These are phyloP conservation scores for Papilio glaucus DNA, from an alignment of 1,140 invertebrate genomes.

Conservation along the genomic window DNA sequence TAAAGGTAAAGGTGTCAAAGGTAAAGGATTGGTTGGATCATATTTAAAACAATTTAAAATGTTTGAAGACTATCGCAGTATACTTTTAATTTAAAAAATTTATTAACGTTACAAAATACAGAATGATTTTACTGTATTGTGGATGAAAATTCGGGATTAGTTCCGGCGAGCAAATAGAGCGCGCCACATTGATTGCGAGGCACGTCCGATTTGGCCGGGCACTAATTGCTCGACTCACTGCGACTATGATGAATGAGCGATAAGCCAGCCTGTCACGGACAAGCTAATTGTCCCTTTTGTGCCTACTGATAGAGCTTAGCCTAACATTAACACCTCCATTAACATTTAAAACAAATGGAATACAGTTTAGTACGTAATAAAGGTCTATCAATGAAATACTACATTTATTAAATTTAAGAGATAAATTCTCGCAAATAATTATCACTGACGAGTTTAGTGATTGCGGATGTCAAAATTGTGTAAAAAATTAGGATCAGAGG, in stretches of 20 bases:
- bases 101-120: background rate
- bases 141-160: conserved; percentile 26
- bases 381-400: background rate
- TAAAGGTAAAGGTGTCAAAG: no score
- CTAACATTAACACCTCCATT: conserved; percentile 10
- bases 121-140: conserved; percentile 31
- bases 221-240: conserved; percentile 40
- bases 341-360: conserved; percentile 10
- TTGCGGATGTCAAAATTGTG: background rate
- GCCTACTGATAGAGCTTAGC: conserved; percentile 23
- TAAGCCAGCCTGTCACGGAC: conserved; percentile 41
- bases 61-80: no score
- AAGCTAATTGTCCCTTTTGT: conserved; percentile 43
- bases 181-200: conserved; percentile 38
- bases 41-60: no score
- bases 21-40: no score
- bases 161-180: conserved; percentile 28
- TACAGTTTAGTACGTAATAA: background rate
- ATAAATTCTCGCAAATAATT: no score
- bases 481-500: no score
- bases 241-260: conserved; percentile 33
- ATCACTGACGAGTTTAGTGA: no score
- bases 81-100: conserved; percentile 21
- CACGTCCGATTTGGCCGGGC: conserved; percentile 39
- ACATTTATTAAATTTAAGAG: background rate